Percentiles rank a stretch among this genome's conserved stretches.
phyloP scores from a whole-genome alignment of 2,888 invertebrate species.

The Xylocampa areola region DNA sequence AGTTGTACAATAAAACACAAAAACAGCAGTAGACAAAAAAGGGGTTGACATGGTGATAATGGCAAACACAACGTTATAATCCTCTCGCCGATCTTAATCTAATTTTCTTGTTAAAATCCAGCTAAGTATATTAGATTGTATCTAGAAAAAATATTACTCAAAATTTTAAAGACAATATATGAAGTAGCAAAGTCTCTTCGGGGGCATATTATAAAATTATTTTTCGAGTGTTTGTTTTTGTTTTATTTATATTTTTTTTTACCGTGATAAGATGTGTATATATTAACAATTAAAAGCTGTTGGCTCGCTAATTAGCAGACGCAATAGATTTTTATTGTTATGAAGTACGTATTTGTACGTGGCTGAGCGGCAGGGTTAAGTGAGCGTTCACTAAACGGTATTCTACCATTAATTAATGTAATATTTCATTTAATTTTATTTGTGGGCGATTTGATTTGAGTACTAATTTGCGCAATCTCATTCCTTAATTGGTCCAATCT shows the following conservation, averaged over 20 bases:
- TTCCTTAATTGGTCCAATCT: constrained; percentile 41
- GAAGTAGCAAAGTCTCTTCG: too few species aligned
- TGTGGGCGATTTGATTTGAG: constrained; percentile 34
- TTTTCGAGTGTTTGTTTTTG: too few species aligned
- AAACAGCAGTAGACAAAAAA: too few species aligned
- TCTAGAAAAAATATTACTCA: constrained; percentile 40
- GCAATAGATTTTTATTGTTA: too few species aligned
- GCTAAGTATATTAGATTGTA: constrained; percentile 21
- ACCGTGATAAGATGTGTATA: too few species aligned
- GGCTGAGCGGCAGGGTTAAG: too few species aligned
- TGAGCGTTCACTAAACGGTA: background rate
- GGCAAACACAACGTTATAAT: background rate
- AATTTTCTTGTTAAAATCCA: constrained; percentile 25
- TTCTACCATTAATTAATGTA: background rate
- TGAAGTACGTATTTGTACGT: too few species aligned
- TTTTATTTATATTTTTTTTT: too few species aligned
- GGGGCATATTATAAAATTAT: too few species aligned
- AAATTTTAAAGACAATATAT: constrained; percentile 1
- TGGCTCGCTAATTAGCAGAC: too few species aligned
- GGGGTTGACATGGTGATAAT: background rate
- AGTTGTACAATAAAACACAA: too few species aligned
- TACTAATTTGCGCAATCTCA: constrained; percentile 32
- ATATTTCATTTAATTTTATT: constrained; percentile 18
- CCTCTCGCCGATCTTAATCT: constrained; percentile 11
- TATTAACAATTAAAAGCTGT: too few species aligned